Evolutionary conservation across 2,888 invertebrate species (phyloP).

Genomic region (Mylabris sibirica): DNA sequence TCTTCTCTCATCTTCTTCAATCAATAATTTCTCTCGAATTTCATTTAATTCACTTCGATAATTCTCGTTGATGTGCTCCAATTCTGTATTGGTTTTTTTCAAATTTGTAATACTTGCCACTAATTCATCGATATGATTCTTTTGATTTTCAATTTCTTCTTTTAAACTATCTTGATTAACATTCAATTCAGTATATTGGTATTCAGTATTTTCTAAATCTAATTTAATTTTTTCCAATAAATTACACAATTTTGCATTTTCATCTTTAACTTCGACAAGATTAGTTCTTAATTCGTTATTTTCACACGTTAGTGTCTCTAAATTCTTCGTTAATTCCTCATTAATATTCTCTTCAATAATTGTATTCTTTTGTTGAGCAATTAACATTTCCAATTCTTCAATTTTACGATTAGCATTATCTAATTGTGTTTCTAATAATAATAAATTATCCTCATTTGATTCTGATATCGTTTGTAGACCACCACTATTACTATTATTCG

Average conservation of each 20-base stretch:
- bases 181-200: slow-evolving; percentile 60
- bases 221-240: slow-evolving; percentile 61
- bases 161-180: slow-evolving; percentile 62
- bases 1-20: slow-evolving; percentile 46
- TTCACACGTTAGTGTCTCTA: slow-evolving; percentile 36
- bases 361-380: slow-evolving; percentile 33
- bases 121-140: slow-evolving; percentile 48
- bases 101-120: slow-evolving; percentile 48
- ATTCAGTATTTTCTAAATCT: slow-evolving; percentile 57
- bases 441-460: slow-evolving; percentile 74
- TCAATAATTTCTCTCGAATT: slow-evolving; percentile 49
- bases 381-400: slow-evolving; percentile 58
- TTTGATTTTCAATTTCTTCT: slow-evolving; percentile 57
- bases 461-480: slow-evolving; percentile 76
- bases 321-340: slow-evolving; percentile 26
- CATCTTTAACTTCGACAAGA: slow-evolving; percentile 60
- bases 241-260: slow-evolving; percentile 57
- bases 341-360: slow-evolving; percentile 5
- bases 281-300: slow-evolving; percentile 69
- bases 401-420: slow-evolving; percentile 62
- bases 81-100: slow-evolving; percentile 41
- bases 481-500: neutral
- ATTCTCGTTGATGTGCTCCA: slow-evolving; percentile 46
- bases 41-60: slow-evolving; percentile 49
- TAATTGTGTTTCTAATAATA: slow-evolving; percentile 70